Percentiles rank a stretch among this genome's conserved stretches.
Evolutionary conservation across 1,140 invertebrate genomes (phyloP).

Genomic region (Episyrphus balteatus): DNA sequence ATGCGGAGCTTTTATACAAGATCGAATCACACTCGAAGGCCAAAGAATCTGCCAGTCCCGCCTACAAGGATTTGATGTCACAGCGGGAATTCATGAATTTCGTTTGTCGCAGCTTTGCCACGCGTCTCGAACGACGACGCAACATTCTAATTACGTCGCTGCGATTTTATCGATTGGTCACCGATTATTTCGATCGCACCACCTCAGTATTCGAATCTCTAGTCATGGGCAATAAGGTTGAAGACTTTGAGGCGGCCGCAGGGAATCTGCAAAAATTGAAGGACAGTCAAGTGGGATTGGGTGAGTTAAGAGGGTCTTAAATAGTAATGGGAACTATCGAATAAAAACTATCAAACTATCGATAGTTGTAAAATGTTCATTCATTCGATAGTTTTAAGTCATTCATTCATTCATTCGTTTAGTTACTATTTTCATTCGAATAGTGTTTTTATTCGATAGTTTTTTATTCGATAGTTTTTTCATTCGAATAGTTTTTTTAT

Average conservation of each 20-base stretch:
- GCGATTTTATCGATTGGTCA: constrained; percentile 61
- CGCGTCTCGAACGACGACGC: constrained; percentile 58
- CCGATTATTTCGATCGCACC: constrained; percentile 57
- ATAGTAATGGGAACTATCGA: no score
- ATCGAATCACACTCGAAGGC: constrained; percentile 45
- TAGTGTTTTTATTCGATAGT: no score
- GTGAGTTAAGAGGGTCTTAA: constrained; percentile 36
- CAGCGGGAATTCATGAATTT: constrained; percentile 71
- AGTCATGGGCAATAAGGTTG: constrained; percentile 45
- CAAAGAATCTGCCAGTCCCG: constrained; percentile 29
- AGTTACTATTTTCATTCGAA: no score
- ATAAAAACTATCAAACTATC: no score
- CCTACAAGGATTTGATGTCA: constrained; percentile 46
- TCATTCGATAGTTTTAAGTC: no score
- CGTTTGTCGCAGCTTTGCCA: constrained; percentile 64
- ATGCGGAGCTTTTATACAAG: constrained; percentile 62
- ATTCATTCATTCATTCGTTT: no score
- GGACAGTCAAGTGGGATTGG: constrained; percentile 43
- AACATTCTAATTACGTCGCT: constrained; percentile 67
- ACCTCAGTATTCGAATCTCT: constrained; percentile 55
- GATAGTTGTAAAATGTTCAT: no score
- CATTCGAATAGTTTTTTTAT: no score
- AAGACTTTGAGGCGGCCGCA: constrained; percentile 43
- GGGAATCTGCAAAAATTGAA: constrained; percentile 43
- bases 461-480: no score